Percentiles rank a stretch among this genome's conserved stretches.
Evolutionary conservation across 2,888 invertebrate genomes (phyloP).

Genomic region (Pachycephus smyrnensis): DNA sequence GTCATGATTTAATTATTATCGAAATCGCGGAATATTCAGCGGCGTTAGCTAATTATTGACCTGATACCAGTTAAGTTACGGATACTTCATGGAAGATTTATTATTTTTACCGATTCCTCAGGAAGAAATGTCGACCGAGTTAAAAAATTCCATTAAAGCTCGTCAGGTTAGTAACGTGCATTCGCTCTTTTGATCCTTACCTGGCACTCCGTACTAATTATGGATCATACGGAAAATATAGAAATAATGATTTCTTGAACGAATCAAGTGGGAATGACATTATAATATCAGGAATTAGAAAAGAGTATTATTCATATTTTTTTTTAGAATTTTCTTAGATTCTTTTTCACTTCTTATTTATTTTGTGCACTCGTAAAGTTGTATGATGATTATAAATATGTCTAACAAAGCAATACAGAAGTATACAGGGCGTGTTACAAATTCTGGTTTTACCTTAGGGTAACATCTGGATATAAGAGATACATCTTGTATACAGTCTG

Average conservation of each 20-base stretch:
- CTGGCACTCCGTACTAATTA: constrained; percentile 22
- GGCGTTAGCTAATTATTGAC: not conserved
- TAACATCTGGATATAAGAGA: not conserved
- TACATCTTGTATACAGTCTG: not conserved
- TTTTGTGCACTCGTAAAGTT: not conserved
- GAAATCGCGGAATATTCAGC: not conserved
- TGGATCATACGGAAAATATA: constrained; percentile 10
- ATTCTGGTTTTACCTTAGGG: not conserved
- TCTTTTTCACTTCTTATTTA: not conserved
- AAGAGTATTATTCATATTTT: not conserved
- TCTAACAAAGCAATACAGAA: not conserved
- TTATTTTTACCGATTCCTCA: constrained; percentile 56
- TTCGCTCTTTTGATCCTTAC: constrained; percentile 39
- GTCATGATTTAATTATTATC: not conserved
- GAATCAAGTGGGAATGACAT: not conserved
- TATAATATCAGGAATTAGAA: not conserved
- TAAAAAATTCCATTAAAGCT: constrained; percentile 57
- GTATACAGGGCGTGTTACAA: not conserved
- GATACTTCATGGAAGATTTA: constrained; percentile 59
- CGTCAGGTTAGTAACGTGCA: constrained; percentile 60
- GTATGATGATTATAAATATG: too few relatives aligned
- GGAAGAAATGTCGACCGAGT: constrained; percentile 58
- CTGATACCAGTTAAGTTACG: constrained; percentile 4
- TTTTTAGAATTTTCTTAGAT: not conserved
- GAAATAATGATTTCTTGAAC: not conserved